Conservation (phyloP, 2,888 invertebrate species). For the Diadromus collaris region DNA sequence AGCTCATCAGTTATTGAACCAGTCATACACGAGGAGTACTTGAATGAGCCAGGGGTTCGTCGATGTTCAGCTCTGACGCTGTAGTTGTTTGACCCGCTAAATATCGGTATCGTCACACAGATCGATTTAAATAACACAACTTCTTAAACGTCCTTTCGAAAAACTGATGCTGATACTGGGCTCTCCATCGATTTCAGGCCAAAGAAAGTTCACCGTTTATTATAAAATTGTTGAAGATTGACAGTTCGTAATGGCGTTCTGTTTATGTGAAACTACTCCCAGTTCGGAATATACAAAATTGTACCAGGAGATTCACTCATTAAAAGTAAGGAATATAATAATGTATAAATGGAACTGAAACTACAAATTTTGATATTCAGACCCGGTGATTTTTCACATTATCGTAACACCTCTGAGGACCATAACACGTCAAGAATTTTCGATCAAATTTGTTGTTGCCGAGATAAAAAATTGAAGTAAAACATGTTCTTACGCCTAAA, state of each 20-base stretch:
- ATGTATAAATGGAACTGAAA: neutral
- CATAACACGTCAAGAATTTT: too few species aligned
- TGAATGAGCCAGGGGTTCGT: conserved; percentile 22
- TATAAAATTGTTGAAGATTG: neutral
- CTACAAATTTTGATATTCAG: neutral
- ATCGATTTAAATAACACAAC: conserved; percentile 8
- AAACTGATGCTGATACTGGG: neutral
- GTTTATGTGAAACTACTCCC: too few species aligned
- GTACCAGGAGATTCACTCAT: neutral
- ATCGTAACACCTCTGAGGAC: neutral
- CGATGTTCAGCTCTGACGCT: conserved; percentile 35
- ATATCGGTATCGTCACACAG: conserved; percentile 29
- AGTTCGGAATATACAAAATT: too few species aligned
- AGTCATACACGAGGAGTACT: conserved; percentile 34
- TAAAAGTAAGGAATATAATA: neutral
- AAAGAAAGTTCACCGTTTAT: neutral
- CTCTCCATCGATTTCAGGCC: neutral
- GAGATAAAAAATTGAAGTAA: neutral
- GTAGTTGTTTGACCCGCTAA: conserved; percentile 53
- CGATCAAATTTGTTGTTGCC: too few species aligned
- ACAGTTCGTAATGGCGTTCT: neutral
- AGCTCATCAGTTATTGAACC: conserved; percentile 56
- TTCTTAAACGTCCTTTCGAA: neutral
- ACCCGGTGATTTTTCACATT: neutral
- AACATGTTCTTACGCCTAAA: neutral